Conservation (phyloP, 2,113 vertebrate genomes). For the Rhodinocichla rosea region DNA sequence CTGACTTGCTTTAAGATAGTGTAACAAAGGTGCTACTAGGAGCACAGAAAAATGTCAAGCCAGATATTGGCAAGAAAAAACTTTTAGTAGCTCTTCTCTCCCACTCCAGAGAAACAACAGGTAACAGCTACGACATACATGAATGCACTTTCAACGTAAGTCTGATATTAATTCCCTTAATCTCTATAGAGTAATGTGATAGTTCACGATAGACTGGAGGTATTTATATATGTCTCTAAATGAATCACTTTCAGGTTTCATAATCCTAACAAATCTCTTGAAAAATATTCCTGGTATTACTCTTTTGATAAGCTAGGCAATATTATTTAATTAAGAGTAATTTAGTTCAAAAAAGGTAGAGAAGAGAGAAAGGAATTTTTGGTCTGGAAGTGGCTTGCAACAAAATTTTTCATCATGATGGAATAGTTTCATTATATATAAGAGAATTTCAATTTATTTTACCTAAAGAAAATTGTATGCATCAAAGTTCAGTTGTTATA, state of each 20-base stretch:
- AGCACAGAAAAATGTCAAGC: not conserved
- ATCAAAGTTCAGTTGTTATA: not conserved
- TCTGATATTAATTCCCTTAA: not conserved
- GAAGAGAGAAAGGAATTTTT: not conserved
- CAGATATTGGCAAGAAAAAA: not conserved
- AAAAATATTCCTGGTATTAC: not conserved
- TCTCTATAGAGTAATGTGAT: slow-evolving; percentile 13
- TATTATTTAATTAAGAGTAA: slow-evolving; percentile 30
- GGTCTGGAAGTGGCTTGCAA: not conserved
- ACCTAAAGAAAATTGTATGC: not conserved
- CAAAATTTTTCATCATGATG: not conserved
- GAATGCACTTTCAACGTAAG: not conserved
- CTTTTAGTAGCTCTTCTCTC: not conserved
- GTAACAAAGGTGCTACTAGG: not conserved
- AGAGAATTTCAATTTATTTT: not conserved
- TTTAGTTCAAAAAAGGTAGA: not conserved
- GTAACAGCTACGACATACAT: not conserved
- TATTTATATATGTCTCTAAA: slow-evolving; percentile 25
- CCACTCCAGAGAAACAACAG: not conserved
- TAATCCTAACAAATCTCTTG: slow-evolving; percentile 6
- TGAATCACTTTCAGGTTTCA: not conserved
- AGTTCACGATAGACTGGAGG: not conserved
- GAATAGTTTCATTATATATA: not conserved
- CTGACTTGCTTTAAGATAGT: not conserved
- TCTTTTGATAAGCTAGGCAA: not conserved